Conservation (phyloP, 2,113 vertebrate genomes). For the Callospermophilus lateralis region DNA sequence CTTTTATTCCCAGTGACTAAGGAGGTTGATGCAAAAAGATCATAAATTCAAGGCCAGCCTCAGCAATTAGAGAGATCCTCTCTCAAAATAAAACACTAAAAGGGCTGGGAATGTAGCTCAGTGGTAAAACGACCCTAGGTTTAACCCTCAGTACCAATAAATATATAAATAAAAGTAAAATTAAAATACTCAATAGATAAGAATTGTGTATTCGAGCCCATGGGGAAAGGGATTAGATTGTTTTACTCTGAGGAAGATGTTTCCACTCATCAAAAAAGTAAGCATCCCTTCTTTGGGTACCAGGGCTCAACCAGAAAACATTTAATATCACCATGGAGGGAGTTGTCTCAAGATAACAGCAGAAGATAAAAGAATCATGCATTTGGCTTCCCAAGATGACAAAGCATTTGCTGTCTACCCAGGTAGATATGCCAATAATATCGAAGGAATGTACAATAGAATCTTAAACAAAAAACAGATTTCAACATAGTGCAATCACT, state of each 20-base stretch:
- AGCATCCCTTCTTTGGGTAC: neutral
- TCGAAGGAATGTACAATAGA: neutral
- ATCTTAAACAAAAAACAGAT: slow-evolving; percentile 22
- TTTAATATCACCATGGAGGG: neutral
- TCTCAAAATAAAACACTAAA: neutral
- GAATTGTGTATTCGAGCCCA: slow-evolving; percentile 17
- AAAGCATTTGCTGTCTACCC: neutral
- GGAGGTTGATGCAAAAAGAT: neutral
- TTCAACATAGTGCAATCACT: neutral
- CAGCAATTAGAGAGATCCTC: neutral
- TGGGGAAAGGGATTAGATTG: neutral
- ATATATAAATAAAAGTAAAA: neutral
- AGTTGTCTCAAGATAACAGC: neutral
- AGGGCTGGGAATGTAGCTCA: neutral
- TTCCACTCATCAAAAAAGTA: neutral
- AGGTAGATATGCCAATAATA: neutral
- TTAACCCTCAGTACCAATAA: neutral
- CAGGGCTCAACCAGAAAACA: neutral
- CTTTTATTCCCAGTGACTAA: neutral
- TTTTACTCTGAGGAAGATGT: neutral
- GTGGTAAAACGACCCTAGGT: neutral
- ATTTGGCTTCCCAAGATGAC: neutral
- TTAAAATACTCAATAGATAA: neutral
- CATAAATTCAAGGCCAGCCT: neutral
- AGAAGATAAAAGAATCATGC: neutral